Conservation (phyloP, 2,888 invertebrate genomes). For the Latrodectus elegans region DNA sequence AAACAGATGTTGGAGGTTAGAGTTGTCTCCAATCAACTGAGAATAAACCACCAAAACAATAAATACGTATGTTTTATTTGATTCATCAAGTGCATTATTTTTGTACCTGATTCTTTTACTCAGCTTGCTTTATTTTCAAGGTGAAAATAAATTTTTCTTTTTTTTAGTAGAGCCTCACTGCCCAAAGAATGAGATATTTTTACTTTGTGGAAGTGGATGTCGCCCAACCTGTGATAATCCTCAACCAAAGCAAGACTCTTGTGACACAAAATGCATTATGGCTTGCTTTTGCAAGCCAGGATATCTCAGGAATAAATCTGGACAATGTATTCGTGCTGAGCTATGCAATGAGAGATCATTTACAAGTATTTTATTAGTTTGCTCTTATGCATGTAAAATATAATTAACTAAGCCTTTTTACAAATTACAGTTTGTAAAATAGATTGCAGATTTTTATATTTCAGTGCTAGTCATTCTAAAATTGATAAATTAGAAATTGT, state of each 20-base stretch:
- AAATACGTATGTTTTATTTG: neutral
- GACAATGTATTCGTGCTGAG: conserved; percentile 4
- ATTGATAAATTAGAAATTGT: no score
- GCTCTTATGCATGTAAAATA: no score
- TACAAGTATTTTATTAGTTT: no score
- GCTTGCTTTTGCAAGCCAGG: conserved; percentile 31
- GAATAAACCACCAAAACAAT: neutral
- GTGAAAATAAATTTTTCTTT: neutral
- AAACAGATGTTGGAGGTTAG: neutral
- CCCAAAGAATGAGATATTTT: conserved; percentile 8
- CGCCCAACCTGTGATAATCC: conserved; percentile 9
- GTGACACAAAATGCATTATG: conserved; percentile 6
- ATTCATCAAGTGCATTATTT: neutral
- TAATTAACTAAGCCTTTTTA: no score
- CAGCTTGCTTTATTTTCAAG: neutral
- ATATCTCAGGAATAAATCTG: conserved; percentile 4
- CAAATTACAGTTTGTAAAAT: no score
- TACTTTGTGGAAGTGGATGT: conserved; percentile 18
- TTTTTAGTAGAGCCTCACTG: neutral
- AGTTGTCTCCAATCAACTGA: neutral
- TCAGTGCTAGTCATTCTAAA: no score
- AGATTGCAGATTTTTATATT: no score
- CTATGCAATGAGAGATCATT: neutral
- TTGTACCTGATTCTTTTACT: neutral
- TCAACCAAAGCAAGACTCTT: neutral